phyloP scores from a whole-genome alignment of 2,113 vertebrate genomes.

The Hippolais icterina region DNA sequence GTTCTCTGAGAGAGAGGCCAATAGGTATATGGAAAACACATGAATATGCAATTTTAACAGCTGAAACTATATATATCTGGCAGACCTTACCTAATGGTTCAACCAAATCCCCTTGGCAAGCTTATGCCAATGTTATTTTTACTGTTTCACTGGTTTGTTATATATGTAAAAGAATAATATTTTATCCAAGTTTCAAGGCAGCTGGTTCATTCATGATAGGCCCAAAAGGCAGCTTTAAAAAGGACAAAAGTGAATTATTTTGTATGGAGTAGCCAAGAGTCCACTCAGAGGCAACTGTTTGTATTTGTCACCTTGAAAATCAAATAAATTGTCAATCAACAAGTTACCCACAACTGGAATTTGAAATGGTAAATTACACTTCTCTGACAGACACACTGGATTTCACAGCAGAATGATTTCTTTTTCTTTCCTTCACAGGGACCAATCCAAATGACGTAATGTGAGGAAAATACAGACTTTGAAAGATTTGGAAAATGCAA shows the following conservation, averaged over 20 bases:
- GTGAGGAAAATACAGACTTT: not conserved
- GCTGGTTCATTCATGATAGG: slow-evolving; percentile 14
- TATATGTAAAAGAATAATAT: slow-evolving; percentile 43
- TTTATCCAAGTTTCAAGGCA: slow-evolving; percentile 49
- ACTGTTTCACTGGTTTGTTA: slow-evolving; percentile 46
- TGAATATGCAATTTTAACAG: slow-evolving; percentile 66
- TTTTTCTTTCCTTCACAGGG: not conserved
- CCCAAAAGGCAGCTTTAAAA: slow-evolving; percentile 34
- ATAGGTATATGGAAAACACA: slow-evolving; percentile 61
- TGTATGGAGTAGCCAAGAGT: not conserved
- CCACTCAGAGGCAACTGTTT: not conserved
- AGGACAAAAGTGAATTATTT: slow-evolving; percentile 8
- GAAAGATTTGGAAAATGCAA: not conserved
- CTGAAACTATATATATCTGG: slow-evolving; percentile 58
- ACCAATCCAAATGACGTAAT: slow-evolving; percentile 21
- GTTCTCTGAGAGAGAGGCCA: not conserved
- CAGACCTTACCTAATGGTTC: slow-evolving; percentile 51
- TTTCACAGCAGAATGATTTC: not conserved
- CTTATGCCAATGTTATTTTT: slow-evolving; percentile 58
- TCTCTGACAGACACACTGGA: slow-evolving; percentile 3
- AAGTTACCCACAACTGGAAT: not conserved
- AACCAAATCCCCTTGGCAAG: slow-evolving; percentile 45
- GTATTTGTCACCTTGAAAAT: slow-evolving; percentile 20
- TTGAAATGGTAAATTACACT: slow-evolving; percentile 8
- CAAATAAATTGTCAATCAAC: slow-evolving; percentile 15